Percentiles rank a stretch among this genome's conserved stretches.
Evolutionary conservation across 2,113 vertebrate species (phyloP).

Genomic region (Labeo catla): DNA sequence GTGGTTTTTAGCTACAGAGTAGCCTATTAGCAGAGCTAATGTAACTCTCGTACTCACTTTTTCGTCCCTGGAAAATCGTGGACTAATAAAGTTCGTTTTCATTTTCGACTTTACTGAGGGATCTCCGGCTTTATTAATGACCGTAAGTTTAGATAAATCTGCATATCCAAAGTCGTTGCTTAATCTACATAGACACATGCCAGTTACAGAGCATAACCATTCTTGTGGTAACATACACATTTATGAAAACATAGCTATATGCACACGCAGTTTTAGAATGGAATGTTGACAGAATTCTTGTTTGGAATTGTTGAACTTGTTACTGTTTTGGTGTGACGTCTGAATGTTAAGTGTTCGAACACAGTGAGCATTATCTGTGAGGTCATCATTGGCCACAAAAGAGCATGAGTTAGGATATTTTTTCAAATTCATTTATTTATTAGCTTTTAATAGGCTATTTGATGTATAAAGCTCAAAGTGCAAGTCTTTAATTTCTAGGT

Average conservation of each 20-base stretch:
- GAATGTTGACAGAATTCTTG: background rate
- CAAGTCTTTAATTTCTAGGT: background rate
- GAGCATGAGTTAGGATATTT: background rate
- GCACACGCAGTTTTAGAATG: background rate
- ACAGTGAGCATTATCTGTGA: background rate
- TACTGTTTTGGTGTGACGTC: background rate
- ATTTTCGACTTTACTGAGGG: background rate
- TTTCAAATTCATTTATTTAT: too few relatives aligned
- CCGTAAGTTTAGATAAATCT: slow-evolving; percentile 2
- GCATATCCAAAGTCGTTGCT: background rate
- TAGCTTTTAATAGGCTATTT: background rate
- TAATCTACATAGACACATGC: background rate
- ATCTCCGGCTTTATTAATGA: background rate
- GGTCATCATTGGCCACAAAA: background rate
- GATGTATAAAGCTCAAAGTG: background rate
- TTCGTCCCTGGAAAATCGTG: background rate
- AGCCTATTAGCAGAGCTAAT: background rate
- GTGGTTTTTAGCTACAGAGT: background rate
- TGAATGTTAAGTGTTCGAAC: background rate
- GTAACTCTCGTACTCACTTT: background rate
- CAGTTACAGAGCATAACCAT: background rate
- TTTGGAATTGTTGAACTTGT: background rate
- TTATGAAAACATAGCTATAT: background rate
- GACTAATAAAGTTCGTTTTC: slow-evolving; percentile 4
- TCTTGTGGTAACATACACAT: background rate